phyloP scores from a whole-genome alignment of 92 coral and sea anemone species.

The Desmophyllum pertusum region DNA sequence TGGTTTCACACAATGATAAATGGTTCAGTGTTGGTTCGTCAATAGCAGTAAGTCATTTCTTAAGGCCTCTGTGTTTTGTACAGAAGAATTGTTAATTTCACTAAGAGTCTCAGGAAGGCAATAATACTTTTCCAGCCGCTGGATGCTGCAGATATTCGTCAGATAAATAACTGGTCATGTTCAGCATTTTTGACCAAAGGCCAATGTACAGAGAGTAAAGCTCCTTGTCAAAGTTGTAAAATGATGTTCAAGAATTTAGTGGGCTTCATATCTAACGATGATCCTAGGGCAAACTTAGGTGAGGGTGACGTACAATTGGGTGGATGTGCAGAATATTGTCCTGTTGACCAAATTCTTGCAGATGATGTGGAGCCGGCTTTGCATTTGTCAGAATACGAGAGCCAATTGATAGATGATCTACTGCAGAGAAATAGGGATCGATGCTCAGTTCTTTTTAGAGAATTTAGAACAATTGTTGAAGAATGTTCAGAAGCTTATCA shows the following conservation, averaged over 20 bases:
- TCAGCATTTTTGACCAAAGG: neutral
- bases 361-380: no score
- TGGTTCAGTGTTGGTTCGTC: conserved; percentile 25
- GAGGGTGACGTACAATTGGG: neutral
- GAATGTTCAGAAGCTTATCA: neutral
- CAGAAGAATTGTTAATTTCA: neutral
- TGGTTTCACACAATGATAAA: neutral
- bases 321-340: conserved; percentile 31
- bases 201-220: neutral
- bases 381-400: neutral
- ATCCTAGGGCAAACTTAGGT: neutral
- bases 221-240: conserved; percentile 18
- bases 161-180: conserved; percentile 2
- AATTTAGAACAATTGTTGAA: neutral
- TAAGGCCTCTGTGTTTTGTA: conserved; percentile 26
- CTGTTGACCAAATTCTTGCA: conserved; percentile 4
- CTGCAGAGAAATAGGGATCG: neutral
- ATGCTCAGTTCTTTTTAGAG: neutral
- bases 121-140: neutral
- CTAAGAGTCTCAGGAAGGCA: neutral
- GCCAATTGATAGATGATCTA: neutral
- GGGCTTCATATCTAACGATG: no score
- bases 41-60: conserved; percentile 9
- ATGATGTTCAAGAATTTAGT: neutral
- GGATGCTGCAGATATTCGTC: no score